phyloP scores from a whole-genome alignment of 2,113 vertebrate genomes.

The Crotophaga sulcirostris region DNA sequence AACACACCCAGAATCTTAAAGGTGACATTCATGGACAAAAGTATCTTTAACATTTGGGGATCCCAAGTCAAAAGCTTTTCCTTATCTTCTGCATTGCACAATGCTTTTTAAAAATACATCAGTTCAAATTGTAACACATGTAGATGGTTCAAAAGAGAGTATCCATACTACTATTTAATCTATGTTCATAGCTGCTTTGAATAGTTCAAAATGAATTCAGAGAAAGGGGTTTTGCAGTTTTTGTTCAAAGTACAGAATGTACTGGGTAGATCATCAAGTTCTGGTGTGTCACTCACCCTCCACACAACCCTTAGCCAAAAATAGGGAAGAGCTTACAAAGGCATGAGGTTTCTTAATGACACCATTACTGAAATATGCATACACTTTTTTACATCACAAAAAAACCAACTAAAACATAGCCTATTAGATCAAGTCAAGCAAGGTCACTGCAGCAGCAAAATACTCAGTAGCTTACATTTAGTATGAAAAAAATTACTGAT shows the following conservation, averaged over 20 bases:
- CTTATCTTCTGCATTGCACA: not conserved
- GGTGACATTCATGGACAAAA: not conserved
- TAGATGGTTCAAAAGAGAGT: not conserved
- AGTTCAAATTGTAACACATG: not conserved
- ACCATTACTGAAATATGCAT: slow-evolving; percentile 11
- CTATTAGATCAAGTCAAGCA: not conserved
- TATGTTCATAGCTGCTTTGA: not conserved
- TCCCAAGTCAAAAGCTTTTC: not conserved
- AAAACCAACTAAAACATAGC: not conserved
- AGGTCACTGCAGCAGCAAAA: slow-evolving; percentile 13
- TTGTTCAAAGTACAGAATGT: slow-evolving; percentile 62
- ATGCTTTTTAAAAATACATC: not conserved
- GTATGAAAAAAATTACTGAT: not conserved
- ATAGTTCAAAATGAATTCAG: not conserved
- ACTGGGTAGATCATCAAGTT: slow-evolving; percentile 40
- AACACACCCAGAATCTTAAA: not conserved
- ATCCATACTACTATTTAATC: not conserved
- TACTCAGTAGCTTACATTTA: not conserved
- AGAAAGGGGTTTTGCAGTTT: slow-evolving; percentile 21
- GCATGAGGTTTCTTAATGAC: slow-evolving; percentile 20
- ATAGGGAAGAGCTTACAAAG: not conserved
- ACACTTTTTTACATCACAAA: not conserved
- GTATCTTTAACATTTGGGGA: not conserved
- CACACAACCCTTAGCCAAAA: not conserved
- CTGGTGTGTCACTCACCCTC: slow-evolving; percentile 4